phyloP scores from a whole-genome alignment of 2,888 invertebrate species.

The Callyntrura guangdongensis region DNA sequence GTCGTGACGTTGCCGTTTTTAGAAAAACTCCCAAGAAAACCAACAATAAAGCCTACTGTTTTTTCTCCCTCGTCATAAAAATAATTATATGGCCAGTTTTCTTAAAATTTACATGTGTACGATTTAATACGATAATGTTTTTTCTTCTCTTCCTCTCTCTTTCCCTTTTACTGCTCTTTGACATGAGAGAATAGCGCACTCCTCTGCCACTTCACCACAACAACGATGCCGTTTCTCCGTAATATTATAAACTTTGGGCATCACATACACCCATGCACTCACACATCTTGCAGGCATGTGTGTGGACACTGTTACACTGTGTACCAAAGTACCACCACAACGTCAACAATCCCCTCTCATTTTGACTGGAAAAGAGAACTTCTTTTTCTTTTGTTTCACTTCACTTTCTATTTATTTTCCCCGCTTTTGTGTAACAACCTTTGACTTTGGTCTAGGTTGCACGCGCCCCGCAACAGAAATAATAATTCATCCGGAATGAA shows the following conservation, averaged over 20 bases:
- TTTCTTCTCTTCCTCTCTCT: no score
- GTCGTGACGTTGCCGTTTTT: neutral
- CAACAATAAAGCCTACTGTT: neutral
- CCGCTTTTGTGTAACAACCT: neutral
- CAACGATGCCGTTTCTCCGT: neutral
- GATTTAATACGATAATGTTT: conserved; percentile 73
- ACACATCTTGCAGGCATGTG: neutral
- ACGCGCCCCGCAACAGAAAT: conserved; percentile 48
- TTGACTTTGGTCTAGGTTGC: conserved; percentile 1
- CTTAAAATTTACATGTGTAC: conserved; percentile 76
- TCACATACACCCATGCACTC: neutral
- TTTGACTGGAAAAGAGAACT: no score
- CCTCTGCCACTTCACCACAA: no score
- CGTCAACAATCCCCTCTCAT: no score
- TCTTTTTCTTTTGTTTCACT: conserved; percentile 1
- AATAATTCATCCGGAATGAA: conserved; percentile 38
- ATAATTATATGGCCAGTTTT: conserved; percentile 78
- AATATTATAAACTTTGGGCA: neutral
- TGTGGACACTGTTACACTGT: neutral
- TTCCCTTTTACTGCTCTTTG: conserved; percentile 69
- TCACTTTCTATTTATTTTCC: neutral
- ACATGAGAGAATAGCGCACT: conserved; percentile 61
- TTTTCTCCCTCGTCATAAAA: conserved; percentile 72
- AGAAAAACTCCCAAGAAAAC: neutral
- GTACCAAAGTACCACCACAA: no score